These are phyloP conservation scores for Orthonychiurus folsomi DNA, from an alignment of 2,888 invertebrate species.

Conservation along the genomic window DNA sequence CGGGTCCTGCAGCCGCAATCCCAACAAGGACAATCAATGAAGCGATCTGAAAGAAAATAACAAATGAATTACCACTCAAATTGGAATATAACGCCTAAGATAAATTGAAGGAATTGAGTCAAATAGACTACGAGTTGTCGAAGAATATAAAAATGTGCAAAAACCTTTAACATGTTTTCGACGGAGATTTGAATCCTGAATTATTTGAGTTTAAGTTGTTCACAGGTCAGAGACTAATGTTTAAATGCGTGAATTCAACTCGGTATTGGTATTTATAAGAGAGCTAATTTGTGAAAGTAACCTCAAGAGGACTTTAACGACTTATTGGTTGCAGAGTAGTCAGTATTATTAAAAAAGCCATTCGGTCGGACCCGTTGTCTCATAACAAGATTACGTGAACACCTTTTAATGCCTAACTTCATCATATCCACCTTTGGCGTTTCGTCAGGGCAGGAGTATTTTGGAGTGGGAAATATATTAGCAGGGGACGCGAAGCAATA, in stretches of 20 bases:
- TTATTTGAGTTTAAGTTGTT: neutral
- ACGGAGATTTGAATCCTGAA: no score
- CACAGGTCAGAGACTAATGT: neutral
- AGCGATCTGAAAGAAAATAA: neutral
- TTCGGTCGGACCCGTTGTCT: neutral
- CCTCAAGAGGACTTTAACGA: neutral
- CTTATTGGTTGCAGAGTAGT: neutral
- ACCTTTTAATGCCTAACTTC: neutral
- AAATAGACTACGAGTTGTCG: no score
- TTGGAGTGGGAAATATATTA: no score
- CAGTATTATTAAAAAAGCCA: neutral
- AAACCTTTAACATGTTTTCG: no score
- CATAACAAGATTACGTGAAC: neutral
- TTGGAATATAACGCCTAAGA: no score
- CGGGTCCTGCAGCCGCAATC: neutral
- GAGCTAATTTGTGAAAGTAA: neutral
- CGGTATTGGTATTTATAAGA: neutral
- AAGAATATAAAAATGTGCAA: no score
- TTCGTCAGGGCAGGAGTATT: no score
- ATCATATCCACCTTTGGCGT: no score
- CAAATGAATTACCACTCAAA: no score
- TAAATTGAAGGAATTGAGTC: neutral
- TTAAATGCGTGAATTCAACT: neutral
- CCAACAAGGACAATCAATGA: neutral
- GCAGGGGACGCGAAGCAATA: no score